Percentiles rank a stretch among this genome's conserved stretches.
Evolutionary conservation across 2,797 vertebrate genomes (phyloP).

Genomic region (Cirrhinus molitorella): DNA sequence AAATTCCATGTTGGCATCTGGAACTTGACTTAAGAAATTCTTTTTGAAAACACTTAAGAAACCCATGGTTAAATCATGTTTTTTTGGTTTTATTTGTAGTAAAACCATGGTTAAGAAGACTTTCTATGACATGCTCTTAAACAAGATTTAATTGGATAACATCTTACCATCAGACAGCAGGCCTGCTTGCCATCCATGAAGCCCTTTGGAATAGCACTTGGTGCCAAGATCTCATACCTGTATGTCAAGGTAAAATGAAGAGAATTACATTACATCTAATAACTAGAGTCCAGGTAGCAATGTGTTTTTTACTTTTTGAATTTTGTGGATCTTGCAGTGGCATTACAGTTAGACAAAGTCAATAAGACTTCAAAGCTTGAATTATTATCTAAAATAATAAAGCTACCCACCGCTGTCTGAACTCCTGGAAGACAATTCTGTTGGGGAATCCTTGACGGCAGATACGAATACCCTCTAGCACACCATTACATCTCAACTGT

Average conservation of each 20-base stretch:
- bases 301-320: neutral
- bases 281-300: neutral
- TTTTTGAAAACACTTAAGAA: neutral
- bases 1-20: neutral
- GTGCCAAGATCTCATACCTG: constrained; percentile 95
- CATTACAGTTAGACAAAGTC: neutral
- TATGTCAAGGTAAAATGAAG: neutral
- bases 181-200: constrained; percentile 99
- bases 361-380: too few relatives aligned
- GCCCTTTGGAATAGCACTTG: constrained; percentile 92
- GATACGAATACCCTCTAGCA: constrained; percentile 95
- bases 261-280: neutral
- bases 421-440: constrained; percentile 97
- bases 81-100: too few relatives aligned
- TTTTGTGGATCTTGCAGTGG: neutral
- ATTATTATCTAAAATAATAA: too few relatives aligned
- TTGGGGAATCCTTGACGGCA: constrained; percentile 97
- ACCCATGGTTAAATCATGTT: too few relatives aligned
- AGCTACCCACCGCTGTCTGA: constrained; percentile 88
- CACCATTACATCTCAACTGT: constrained; percentile 95
- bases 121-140: neutral
- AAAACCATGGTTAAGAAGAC: too few relatives aligned
- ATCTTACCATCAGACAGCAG: constrained; percentile 91
- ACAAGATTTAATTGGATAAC: neutral
- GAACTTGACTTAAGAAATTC: neutral